Conservation (phyloP, 2,888 invertebrate species). For the Agrotis ipsilon region DNA sequence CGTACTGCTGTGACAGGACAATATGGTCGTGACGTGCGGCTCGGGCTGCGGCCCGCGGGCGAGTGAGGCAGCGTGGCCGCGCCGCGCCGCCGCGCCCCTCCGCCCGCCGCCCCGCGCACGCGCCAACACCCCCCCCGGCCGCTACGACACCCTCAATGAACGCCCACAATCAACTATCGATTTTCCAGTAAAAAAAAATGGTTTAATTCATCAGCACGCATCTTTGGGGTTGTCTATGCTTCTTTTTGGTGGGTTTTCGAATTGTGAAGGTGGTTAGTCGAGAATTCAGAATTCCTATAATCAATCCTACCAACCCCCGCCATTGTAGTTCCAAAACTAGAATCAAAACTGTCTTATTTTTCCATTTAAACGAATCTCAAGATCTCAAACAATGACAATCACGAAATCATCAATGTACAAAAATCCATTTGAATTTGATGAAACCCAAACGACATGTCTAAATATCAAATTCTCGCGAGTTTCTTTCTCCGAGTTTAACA, state of each 20-base stretch:
- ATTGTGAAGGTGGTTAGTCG: slow-evolving; percentile 7
- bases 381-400: not conserved
- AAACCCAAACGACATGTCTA: slow-evolving; percentile 18
- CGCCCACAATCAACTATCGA: slow-evolving; percentile 87
- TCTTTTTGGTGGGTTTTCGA: slow-evolving; percentile 43
- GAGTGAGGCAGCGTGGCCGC: slow-evolving; percentile 89
- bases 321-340: not conserved
- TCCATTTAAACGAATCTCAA: too few species aligned
- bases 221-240: slow-evolving; percentile 64
- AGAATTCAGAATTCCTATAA: not conserved
- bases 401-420: slow-evolving; percentile 3
- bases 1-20: slow-evolving; percentile 99
- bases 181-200: slow-evolving; percentile 79
- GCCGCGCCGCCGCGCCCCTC: slow-evolving; percentile 85
- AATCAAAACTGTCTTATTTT: not conserved
- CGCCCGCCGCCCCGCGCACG: slow-evolving; percentile 87
- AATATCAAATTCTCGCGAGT: slow-evolving; percentile 12
- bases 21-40: slow-evolving; percentile 94
- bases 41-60: slow-evolving; percentile 86
- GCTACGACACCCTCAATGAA: slow-evolving; percentile 86
- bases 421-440: slow-evolving; percentile 1
- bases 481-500: slow-evolving; percentile 29
- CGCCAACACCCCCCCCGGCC: slow-evolving; percentile 73
- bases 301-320: not conserved
- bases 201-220: slow-evolving; percentile 70